Evolutionary conservation across 2,113 vertebrate genomes (phyloP).

Genomic region (Platichthys stellatus): DNA sequence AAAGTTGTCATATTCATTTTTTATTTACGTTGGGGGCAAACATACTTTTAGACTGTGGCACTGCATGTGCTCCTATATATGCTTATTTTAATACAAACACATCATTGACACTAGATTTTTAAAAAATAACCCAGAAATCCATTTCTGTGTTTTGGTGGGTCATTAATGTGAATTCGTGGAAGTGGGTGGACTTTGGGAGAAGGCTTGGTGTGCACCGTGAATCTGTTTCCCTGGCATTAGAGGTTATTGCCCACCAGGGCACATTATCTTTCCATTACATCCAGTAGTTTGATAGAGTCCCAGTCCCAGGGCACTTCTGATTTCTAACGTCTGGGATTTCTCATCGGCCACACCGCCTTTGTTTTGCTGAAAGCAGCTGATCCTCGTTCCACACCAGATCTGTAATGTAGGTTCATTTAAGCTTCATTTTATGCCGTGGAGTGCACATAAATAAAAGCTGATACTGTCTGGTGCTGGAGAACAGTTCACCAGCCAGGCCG

Average conservation of each 20-base stretch:
- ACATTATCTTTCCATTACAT: constrained; percentile 76
- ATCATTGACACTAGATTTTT: constrained; percentile 9
- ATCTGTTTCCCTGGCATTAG: constrained; percentile 58
- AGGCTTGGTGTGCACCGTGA: constrained; percentile 55
- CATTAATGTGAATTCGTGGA: constrained; percentile 63
- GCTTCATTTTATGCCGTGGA: constrained; percentile 35
- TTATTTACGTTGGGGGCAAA: neutral
- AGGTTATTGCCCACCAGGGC: constrained; percentile 71
- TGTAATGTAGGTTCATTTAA: constrained; percentile 38
- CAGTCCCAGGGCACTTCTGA: constrained; percentile 27
- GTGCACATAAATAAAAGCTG: constrained; percentile 10
- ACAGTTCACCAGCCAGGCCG: constrained; percentile 30
- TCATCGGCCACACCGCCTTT: neutral
- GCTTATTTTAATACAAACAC: constrained; percentile 7
- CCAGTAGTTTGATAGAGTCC: constrained; percentile 67
- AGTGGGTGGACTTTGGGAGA: constrained; percentile 62
- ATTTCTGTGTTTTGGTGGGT: constrained; percentile 45
- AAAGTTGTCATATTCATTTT: constrained; percentile 13
- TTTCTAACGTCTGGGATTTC: too few species aligned
- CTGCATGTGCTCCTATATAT: neutral
- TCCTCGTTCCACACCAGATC: constrained; percentile 41
- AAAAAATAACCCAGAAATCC: constrained; percentile 57
- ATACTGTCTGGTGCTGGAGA: constrained; percentile 15
- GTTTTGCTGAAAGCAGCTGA: constrained; percentile 50
- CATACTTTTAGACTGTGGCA: neutral